These are phyloP conservation scores for Cacoxenus indagator DNA, from an alignment of 2,888 invertebrate genomes.

Conservation along the genomic window DNA sequence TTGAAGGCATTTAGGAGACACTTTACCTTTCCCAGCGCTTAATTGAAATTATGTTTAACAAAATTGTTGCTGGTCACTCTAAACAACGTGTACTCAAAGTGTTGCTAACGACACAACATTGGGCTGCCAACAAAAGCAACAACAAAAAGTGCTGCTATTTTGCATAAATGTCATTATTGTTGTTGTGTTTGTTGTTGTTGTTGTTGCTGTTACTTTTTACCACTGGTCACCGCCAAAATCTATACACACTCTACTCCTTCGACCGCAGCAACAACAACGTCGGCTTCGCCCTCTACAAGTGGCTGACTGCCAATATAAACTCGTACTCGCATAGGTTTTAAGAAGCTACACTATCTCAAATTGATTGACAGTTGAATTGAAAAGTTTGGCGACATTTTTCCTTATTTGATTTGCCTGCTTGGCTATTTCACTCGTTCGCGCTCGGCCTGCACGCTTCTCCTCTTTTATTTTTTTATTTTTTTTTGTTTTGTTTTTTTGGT, in stretches of 20 bases:
- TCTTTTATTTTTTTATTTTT: constrained; percentile 15
- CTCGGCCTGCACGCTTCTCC: background rate
- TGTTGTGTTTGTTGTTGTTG: constrained; percentile 63
- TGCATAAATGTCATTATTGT: constrained; percentile 64
- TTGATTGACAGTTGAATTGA: constrained; percentile 70
- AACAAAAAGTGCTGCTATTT: constrained; percentile 41
- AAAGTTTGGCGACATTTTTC: constrained; percentile 69
- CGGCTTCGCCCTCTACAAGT: background rate
- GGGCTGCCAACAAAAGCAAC: background rate
- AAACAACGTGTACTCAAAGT: background rate
- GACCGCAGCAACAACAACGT: background rate
- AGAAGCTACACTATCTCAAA: constrained; percentile 60
- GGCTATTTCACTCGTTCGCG: constrained; percentile 25
- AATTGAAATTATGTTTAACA: no score
- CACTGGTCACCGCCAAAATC: constrained; percentile 17
- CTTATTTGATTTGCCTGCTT: constrained; percentile 65
- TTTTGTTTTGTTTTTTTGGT: constrained; percentile 4
- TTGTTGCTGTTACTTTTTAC: constrained; percentile 38
- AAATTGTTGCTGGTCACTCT: constrained; percentile 34
- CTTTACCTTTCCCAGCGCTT: no score
- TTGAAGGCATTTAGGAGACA: no score
- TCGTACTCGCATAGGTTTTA: constrained; percentile 11
- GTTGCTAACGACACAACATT: constrained; percentile 7
- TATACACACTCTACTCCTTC: background rate
- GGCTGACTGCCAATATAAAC: background rate